Base-by-base conservation (phyloP, 2,888 invertebrate species). In the Hirudinaria manillensis region DNA sequence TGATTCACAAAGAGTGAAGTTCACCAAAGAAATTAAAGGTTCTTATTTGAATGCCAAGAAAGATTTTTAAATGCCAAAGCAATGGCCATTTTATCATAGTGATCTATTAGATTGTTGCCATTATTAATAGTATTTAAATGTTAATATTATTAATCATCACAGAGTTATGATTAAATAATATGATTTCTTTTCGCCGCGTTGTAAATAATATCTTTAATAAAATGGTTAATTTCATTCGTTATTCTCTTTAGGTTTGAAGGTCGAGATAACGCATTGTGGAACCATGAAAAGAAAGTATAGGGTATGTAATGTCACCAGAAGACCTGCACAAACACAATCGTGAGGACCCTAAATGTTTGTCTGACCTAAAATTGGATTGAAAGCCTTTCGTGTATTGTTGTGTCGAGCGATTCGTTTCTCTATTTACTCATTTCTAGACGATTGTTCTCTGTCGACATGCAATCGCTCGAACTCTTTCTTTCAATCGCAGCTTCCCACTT, bases 291-390 rank as follows among this genome's bases (percentile, higher is more conserved):
- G 99, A 82, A 99, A 99, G 87, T 99, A 99, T 86, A 90, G 99
- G 84, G 99, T 99, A 56, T 99, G 99, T 87, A 99, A 99, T 87
- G 99, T 99, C 7, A 99, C 99, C 1, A 89, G 99, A 76, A 89
- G 98, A 85, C 98, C 99, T 76, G 98, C 99, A 77, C 98, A 99
- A 88, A 97, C 99, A 91, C 99, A 99, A 89, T 96, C 96, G 93
- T 95, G 89, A 90, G 91, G 89, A 16, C 3, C 68, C 24, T 34
- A 53, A 32, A 29, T 72, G 19, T 61, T 27, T 68, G 21, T n/a
- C 3, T 45, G 70, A 24, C 32, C 68, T 7, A n/a, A 34, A 29
- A 32, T 6, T 24, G 27, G 3, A n/a, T 24, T 68, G 27, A 27
- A 32, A 24, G 34, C 21, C 34, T 10, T 1, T 70, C 19, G 27